Evolutionary conservation across 2,888 invertebrate species (phyloP), one percentile per base, ranked within the genome.

Genomic region (Julus scanicus): DNA sequence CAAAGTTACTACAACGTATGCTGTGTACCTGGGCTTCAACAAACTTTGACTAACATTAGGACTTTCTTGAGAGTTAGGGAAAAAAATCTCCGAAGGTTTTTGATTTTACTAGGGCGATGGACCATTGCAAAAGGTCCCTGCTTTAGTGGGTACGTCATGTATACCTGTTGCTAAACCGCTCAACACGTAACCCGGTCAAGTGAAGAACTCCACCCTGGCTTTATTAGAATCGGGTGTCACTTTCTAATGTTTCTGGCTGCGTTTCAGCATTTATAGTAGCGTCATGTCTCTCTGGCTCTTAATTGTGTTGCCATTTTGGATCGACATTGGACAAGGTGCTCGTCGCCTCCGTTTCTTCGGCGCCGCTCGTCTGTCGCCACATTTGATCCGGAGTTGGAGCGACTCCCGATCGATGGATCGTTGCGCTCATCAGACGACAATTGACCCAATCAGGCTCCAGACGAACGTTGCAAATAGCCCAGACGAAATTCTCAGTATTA

Each of bases 401-500:
- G 37, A 37, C 71, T 71, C 71, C 44, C 71, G 71, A 71, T 80
- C 80, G 80, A 80, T 80, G 80, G 80, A 80, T 80, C 80, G 80
- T 80, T 80, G 80, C 37, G 80, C 80, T 80, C 80, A 80, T 80
- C 80, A 80, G 80, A 15, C 80, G 80, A 80, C 80, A 15, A 80
- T 80, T 80, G 80, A 80, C 80, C 80, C 80, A 80, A 80, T 80
- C 80, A 37, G 80, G 80, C 80, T 80, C 80, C 80, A 80, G 80
- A 80, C 80, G 80, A 29, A 80, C 37, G 80, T 37, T 13, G 80
- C 29, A 80, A 80, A 80, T 37, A 37, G 3, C 13, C 80, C 80
- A 80, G 37, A 80, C 80, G 37, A 80, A 80, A 39, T 80, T 80
- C 80, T 39, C 80, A 15, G 37, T 37, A 80, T 80, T 80, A 37